A percentile compares a stretch with the other conserved stretches of the same genome.
These are phyloP conservation scores for Boleophthalmus pectinirostris DNA, from an alignment of 2,113 vertebrate species.

Conservation along the genomic window DNA sequence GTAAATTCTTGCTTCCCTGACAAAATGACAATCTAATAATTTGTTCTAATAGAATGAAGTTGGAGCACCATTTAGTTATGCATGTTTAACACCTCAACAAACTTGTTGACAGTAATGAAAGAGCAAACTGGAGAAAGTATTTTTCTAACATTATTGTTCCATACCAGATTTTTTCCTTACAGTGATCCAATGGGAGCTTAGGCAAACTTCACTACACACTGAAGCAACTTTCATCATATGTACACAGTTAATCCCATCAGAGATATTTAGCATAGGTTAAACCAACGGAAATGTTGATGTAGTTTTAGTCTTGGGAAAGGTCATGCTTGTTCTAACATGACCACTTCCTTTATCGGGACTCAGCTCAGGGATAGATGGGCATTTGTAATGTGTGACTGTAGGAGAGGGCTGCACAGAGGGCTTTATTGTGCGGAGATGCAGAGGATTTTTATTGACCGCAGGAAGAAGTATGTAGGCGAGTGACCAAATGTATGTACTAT, in stretches of 20 bases:
- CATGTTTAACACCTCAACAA: background rate
- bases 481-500: conserved; percentile 9
- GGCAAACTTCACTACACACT: background rate
- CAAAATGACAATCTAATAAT: background rate
- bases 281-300: conserved; percentile 12
- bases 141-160: background rate
- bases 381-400: conserved; percentile 19
- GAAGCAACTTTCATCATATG: conserved; percentile 3
- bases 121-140: background rate
- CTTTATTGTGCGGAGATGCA: conserved; percentile 47
- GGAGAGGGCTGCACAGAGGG: conserved; percentile 40
- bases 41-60: background rate
- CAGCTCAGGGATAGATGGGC: conserved; percentile 16
- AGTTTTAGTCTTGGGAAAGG: conserved; percentile 9
- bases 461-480: conserved; percentile 45
- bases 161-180: conserved; percentile 5
- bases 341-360: conserved; percentile 23
- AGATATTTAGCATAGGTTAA: conserved; percentile 17
- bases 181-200: background rate
- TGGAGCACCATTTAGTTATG: background rate
- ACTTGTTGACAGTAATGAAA: background rate
- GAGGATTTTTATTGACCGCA: conserved; percentile 41
- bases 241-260: background rate
- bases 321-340: conserved; percentile 15
- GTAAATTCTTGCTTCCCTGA: background rate